These are phyloP conservation scores for Orthosia incerta DNA, from an alignment of 2,888 invertebrate species.

Conservation along the genomic window DNA sequence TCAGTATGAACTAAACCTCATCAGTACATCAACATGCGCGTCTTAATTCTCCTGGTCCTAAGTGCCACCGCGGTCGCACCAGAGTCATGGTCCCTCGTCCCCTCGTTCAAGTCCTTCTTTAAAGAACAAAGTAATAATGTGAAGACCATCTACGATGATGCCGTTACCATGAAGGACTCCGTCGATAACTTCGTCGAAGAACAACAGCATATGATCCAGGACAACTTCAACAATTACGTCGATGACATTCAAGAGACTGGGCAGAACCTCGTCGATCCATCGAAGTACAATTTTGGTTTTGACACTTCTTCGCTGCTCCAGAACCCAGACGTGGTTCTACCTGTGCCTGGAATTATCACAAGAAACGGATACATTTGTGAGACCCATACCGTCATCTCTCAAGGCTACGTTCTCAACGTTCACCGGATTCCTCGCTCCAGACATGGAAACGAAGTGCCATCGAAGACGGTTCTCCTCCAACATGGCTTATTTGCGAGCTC, in stretches of 20 bases:
- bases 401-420: conserved; percentile 95
- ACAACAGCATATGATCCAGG: conserved; percentile 76
- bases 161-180: conserved; percentile 73
- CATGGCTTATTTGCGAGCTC: conserved; percentile 96
- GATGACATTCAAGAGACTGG: conserved; percentile 76
- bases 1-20: conserved; percentile 62
- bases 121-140: conserved; percentile 71
- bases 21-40: conserved; percentile 66
- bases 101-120: conserved; percentile 63
- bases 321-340: conserved; percentile 80
- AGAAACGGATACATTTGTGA: conserved; percentile 93
- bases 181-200: conserved; percentile 78
- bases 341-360: conserved; percentile 82
- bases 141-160: conserved; percentile 70
- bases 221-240: conserved; percentile 78
- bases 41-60: conserved; percentile 55
- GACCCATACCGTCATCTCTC: conserved; percentile 93
- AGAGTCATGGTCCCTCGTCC: conserved; percentile 63
- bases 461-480: conserved; percentile 92
- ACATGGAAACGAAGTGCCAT: conserved; percentile 71
- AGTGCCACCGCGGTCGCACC: conserved; percentile 50
- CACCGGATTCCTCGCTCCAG: conserved; percentile 94
- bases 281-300: conserved; percentile 74
- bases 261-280: conserved; percentile 74
- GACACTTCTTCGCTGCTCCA: conserved; percentile 70